These are phyloP conservation scores for Leucania comma DNA, from an alignment of 2,888 invertebrate species.

Conservation along the genomic window DNA sequence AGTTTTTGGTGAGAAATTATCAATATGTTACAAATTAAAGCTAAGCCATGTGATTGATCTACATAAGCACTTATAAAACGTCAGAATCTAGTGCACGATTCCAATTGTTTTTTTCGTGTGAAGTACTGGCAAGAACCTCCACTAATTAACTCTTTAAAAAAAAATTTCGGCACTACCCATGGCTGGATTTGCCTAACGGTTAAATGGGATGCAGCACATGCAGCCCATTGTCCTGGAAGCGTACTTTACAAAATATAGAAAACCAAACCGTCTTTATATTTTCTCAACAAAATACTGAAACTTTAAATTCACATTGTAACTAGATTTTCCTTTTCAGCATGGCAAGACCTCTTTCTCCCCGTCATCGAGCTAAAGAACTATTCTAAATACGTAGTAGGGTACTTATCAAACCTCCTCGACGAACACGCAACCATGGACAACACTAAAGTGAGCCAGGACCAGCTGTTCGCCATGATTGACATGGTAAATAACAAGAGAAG, in stretches of 20 bases:
- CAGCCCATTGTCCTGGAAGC: no score
- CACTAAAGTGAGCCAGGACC: conserved; percentile 86
- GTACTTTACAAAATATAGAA: no score
- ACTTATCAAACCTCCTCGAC: conserved; percentile 90
- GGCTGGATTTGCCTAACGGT: no score
- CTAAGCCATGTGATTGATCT: not conserved
- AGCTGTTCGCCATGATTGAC: conserved; percentile 91
- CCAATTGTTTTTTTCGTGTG: no score
- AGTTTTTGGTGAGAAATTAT: not conserved
- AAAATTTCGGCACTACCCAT: no score
- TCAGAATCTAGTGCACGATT: no score
- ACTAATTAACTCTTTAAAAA: no score
- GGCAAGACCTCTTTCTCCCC: conserved; percentile 94
- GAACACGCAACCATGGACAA: conserved; percentile 81
- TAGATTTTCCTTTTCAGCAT: conserved; percentile 86
- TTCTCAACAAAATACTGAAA: not conserved
- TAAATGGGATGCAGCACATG: no score
- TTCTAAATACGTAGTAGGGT: conserved; percentile 91
- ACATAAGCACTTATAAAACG: no score
- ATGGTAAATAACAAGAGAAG: conserved; percentile 90
- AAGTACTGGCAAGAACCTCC: no score
- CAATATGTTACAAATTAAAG: not conserved
- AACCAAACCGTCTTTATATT: no score
- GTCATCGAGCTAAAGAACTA: conserved; percentile 93
- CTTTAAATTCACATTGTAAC: not conserved